Evolutionary conservation across 2,888 invertebrate species (phyloP).

Genomic region (Eupithecia dodoneata): DNA sequence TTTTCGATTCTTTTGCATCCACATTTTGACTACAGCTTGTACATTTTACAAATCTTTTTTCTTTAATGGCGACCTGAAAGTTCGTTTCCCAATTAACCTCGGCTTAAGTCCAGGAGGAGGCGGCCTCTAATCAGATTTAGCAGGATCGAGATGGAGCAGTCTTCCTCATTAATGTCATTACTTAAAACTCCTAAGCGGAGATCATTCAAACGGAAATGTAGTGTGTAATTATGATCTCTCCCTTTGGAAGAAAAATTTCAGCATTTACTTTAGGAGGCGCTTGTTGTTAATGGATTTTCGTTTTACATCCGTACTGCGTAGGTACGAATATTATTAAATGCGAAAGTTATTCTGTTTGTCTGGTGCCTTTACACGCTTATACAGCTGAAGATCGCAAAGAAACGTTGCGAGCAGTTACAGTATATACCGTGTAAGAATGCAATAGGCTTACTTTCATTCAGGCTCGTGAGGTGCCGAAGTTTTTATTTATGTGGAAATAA

Average conservation of each 20-base stretch:
- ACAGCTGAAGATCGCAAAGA: not conserved
- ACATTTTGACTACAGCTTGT: not conserved
- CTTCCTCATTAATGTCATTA: slow-evolving; percentile 30
- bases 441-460: not conserved
- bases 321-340: not conserved
- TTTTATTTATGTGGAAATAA: not conserved
- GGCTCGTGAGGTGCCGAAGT: not conserved
- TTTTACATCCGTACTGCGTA: slow-evolving; percentile 3
- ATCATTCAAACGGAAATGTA: slow-evolving; percentile 14
- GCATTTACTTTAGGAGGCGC: slow-evolving; percentile 1
- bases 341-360: not conserved
- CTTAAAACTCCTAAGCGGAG: slow-evolving; percentile 21
- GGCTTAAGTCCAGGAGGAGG: slow-evolving; percentile 23
- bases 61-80: slow-evolving; percentile 26
- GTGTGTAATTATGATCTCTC: slow-evolving; percentile 8
- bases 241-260: slow-evolving; percentile 1
- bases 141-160: slow-evolving; percentile 18
- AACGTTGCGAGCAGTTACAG: not conserved
- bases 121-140: slow-evolving; percentile 32
- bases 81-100: slow-evolving; percentile 32
- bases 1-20: not conserved
- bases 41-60: slow-evolving; percentile 6
- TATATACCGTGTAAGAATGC: not conserved
- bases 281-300: slow-evolving; percentile 8
- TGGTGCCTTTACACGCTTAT: not conserved